Evolutionary conservation across 2,113 vertebrate genomes (phyloP), one percentile per base, ranked within the genome.

Genomic region (Otis tarda): DNA sequence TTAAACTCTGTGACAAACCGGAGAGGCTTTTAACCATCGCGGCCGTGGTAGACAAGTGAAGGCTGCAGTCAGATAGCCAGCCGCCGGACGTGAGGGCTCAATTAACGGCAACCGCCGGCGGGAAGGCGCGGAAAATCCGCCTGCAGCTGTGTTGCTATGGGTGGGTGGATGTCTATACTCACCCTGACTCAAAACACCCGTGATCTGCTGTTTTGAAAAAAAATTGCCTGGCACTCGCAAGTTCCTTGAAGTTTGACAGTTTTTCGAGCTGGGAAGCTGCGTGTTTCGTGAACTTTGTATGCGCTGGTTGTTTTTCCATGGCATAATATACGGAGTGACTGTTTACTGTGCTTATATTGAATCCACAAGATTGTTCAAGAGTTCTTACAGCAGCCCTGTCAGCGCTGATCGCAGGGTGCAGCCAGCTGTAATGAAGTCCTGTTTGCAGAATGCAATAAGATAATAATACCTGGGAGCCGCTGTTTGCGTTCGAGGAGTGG

Each of bases 1-100:
- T 99, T 99, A 99, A 99, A 99, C 99, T 99, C 99, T 99, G 98
- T 99, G 99, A 99, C 99, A 99, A 99, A 99, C 98, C 98, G 96
- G 98, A 99, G 99, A 98, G 99, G 98, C 98, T 99, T 99, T 99
- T 99, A 99, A 99, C 99, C 99, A 98, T 98, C 98, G 98, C 98
- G 96, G 99, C 98, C 96, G 91, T 97, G 97, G 98, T 96, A 98
- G 99, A 97, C 97, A 94, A 98, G 98, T 96, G 98, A 98, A 98
- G 98, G 98, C 98, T 97, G 97, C 93, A 98, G 98, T 91, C 97
- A 97, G 98, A 98, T 97, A 98, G 98, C 98, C 98, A 95, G 97
- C 97, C 87, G 76, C 97, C 88, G 98, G 98, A 95, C 98, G 43
- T 86, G 97, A 97, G 98, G 98, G 98, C 99, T 98, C 99, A 99